Percentiles rank a stretch among this genome's conserved stretches.
These are phyloP conservation scores for Leucophora obtusa DNA, from an alignment of 2,888 invertebrate genomes.

Conservation along the genomic window DNA sequence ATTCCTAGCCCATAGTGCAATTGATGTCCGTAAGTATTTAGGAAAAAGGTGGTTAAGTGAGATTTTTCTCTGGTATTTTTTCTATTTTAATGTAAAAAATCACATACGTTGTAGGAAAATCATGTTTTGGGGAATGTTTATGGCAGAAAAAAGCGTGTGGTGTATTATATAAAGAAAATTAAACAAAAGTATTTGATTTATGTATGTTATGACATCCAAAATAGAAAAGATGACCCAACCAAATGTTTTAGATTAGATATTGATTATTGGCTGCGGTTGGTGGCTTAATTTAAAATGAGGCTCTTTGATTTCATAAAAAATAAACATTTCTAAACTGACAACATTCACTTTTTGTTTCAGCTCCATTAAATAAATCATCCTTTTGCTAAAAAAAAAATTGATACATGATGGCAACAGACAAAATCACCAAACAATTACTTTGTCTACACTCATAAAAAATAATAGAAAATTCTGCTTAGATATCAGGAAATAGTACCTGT, in stretches of 20 bases:
- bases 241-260: conserved; percentile 36
- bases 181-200: conserved; percentile 20
- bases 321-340: conserved; percentile 14
- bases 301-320: conserved; percentile 41
- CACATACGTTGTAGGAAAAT: background rate
- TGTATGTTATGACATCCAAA: conserved; percentile 26
- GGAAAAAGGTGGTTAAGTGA: background rate
- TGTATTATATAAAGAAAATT: conserved; percentile 18
- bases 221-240: conserved; percentile 44
- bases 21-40: background rate
- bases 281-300: conserved; percentile 34
- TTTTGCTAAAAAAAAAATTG: conserved; percentile 18
- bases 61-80: background rate
- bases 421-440: conserved; percentile 12
- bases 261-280: background rate
- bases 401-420: conserved; percentile 37
- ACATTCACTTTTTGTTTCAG: conserved; percentile 38
- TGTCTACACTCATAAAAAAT: conserved; percentile 4
- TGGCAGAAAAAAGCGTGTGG: background rate
- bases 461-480: background rate
- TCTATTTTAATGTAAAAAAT: background rate
- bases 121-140: background rate
- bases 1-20: background rate
- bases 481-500: too few species aligned
- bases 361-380: conserved; percentile 43